Evolutionary conservation across 1,140 invertebrate genomes (phyloP).

Genomic region (Phortica variegata): DNA sequence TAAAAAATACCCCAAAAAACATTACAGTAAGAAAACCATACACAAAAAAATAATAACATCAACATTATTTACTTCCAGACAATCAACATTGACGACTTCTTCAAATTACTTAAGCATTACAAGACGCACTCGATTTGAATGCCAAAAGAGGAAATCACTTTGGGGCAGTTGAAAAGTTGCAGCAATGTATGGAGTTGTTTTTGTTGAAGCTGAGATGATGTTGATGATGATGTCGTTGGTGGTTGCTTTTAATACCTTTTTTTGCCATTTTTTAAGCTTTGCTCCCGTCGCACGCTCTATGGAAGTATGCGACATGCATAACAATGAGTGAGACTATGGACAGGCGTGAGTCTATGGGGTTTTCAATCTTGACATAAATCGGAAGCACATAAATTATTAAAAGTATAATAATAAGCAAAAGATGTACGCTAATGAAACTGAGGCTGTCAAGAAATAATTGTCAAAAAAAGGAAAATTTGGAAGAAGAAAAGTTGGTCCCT

Average conservation of each 20-base stretch:
- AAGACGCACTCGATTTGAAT: conserved; percentile 51
- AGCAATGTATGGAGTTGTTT: not conserved
- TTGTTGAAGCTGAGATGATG: conserved; percentile 3
- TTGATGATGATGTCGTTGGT: conserved; percentile 7
- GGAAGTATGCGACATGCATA: conserved; percentile 32
- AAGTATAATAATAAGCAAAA: conserved; percentile 36
- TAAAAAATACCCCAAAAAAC: conserved; percentile 20
- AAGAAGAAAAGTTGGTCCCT: conserved; percentile 1
- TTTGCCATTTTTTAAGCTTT: too few species aligned
- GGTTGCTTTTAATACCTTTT: too few species aligned
- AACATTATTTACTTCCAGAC: conserved; percentile 53
- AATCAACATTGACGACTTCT: conserved; percentile 51
- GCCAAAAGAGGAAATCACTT: conserved; percentile 7
- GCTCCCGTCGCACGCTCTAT: too few species aligned
- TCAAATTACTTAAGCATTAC: conserved; percentile 50
- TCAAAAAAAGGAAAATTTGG: not conserved
- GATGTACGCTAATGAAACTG: conserved; percentile 30
- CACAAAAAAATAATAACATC: conserved; percentile 42
- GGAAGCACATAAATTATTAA: conserved; percentile 54
- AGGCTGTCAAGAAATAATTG: not conserved
- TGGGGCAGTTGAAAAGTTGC: not conserved
- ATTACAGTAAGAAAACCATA: conserved; percentile 27
- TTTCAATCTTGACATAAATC: conserved; percentile 37
- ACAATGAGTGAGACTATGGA: too few species aligned
- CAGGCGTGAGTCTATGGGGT: too few species aligned